Evolutionary conservation across 2,888 invertebrate genomes (phyloP), one percentile per base, ranked within the genome.

Genomic region (Embidobia sp.): DNA sequence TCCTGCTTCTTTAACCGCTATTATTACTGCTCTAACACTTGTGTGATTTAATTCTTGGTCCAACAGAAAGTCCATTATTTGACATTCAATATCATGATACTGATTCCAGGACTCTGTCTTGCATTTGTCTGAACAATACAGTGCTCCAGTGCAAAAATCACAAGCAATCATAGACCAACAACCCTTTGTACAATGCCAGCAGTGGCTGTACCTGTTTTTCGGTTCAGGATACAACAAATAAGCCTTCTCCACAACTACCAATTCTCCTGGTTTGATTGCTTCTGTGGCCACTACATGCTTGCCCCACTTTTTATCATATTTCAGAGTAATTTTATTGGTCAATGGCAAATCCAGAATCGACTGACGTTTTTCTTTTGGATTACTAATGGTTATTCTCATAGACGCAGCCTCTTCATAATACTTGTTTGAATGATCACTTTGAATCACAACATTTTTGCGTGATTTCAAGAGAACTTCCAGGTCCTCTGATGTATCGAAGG

Each of bases 51-150:
- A 6, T 29, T n/a, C 22, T 22, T 3, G 3, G 6, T 6, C 22
- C 3, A 22, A 6, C 22, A 29, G 29, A 13, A 26, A 26, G 3
- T 33, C 19, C 18, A 49, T 26, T 7, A 57, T 3, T 5, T 57
- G n/a, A 15, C 57, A 57, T 27, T 57, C 57, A 0, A 57, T 8
- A 13, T 57, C 29, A 8, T 57, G 42, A 8, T 57, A 57, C n/a
- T 40, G 6, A 4, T 42, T 2, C 29, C 40, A 57, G 1, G 40
- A 16, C 13, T 57, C 57, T 4, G 11, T 8, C 15, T 42, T 57
- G 19, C 57, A 57, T n/a, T 40, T 15, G 1, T 57, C 42, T 4
- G 40, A 57, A n/a, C 57, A 57, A 19, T 29, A 57, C 27, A 57
- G 18, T 1, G 19, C 42, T 6, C 6, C 8, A 3, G 15, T 19